A percentile compares a stretch with the other conserved stretches of the same genome.
Conservation (phyloP, 2,888 invertebrate genomes). For the Caenorhabditis doughertyi region DNA sequence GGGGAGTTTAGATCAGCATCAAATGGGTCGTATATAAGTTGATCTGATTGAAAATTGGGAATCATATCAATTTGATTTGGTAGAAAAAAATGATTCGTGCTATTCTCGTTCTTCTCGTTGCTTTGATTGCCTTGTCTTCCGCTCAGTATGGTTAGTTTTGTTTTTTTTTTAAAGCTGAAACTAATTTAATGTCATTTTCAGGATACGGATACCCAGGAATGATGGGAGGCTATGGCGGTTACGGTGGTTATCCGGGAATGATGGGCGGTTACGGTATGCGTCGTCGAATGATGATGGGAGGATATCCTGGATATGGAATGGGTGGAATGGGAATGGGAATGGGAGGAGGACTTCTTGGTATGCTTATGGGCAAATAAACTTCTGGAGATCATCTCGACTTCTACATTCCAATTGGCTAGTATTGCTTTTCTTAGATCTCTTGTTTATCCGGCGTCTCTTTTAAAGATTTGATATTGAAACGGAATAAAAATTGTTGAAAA, state of each 20-base stretch:
- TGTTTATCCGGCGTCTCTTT: too few relatives aligned
- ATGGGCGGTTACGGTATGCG: conserved; percentile 30
- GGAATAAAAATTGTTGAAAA: too few relatives aligned
- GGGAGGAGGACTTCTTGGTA: conserved; percentile 39
- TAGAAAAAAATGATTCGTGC: conserved; percentile 12
- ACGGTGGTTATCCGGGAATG: conserved; percentile 30
- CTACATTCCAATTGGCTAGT: too few relatives aligned
- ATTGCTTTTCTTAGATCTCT: too few relatives aligned
- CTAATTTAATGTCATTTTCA: not conserved
- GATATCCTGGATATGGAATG: conserved; percentile 15
- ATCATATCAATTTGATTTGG: not conserved
- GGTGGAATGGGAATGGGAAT: conserved; percentile 30
- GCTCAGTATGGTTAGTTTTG: conserved; percentile 14
- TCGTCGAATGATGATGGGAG: conserved; percentile 13
- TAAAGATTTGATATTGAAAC: too few relatives aligned
- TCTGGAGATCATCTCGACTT: too few relatives aligned
- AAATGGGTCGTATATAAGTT: conserved; percentile 7
- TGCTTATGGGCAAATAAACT: conserved; percentile 34
- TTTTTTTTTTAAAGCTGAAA: too few relatives aligned
- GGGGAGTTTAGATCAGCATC: conserved; percentile 33
- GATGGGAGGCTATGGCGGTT: conserved; percentile 22
- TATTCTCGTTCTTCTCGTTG: conserved; percentile 27
- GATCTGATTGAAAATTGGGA: conserved; percentile 4
- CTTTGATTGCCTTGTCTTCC: not conserved
- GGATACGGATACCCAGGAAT: conserved; percentile 29